Evolutionary conservation across 2,797 vertebrate genomes (phyloP), one percentile per base, ranked within the genome.

Genomic region (Lacerta bilineata): DNA sequence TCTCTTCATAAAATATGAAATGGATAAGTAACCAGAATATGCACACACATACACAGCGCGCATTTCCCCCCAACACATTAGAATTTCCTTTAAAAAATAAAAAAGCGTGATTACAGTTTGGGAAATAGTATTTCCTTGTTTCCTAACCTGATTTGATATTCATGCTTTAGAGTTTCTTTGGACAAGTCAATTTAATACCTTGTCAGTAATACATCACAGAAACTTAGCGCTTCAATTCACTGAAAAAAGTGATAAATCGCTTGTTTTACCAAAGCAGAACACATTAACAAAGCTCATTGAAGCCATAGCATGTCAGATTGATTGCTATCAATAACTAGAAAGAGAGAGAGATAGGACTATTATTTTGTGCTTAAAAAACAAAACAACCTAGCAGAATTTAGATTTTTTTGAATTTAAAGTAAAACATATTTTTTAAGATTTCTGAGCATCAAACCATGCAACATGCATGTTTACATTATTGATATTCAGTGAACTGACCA

Each of bases 121-220:
- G 36, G 20, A 66, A 59, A 68, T 69, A 69, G 10, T 72, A 46
- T 55, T 71, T 71, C 71, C 68, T 39, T n/a, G 68, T 72, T 83
- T 50, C 29, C 66, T 83, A 83, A 50, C 29, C 11, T 33, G n/a
- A 27, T 15, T 69, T 33, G 39, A 84, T 33, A 72, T 36, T 72
- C 69, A 36, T 23, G 66, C 46, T 84, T 36, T 29, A 84, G 82
- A 50, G 18, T 74, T 84, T 55, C 46, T 46, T 72, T 72, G 68
- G 82, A 55, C 69, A 84, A 84, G 29, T 84, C 20, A 55, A 72
- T 84, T 72, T 71, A 18, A 50, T 50, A 36, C 68, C 66, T 72
- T 84, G 80, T 68, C 80, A 82, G 61, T 61, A 66, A 43, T 68
- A 29, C 39, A 68, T 66, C 79, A 81, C 20, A 80, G 55, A 80